These are phyloP conservation scores for Fragum whitleyi DNA, from an alignment of 2,888 invertebrate genomes.

Conservation along the genomic window DNA sequence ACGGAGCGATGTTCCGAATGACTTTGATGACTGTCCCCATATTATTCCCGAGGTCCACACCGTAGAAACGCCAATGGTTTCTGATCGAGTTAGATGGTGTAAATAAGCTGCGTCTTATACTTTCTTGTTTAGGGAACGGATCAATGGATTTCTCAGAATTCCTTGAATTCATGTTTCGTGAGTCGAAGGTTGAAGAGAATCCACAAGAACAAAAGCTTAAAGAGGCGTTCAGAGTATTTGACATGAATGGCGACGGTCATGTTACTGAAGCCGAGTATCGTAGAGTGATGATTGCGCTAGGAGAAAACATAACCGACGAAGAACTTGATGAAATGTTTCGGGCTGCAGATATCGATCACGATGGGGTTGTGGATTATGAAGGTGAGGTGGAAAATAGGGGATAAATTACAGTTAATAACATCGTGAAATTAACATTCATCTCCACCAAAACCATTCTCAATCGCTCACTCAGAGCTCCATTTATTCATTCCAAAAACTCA, in stretches of 20 bases:
- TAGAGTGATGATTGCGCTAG: background rate
- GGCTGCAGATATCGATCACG: background rate
- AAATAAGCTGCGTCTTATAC: too few species aligned
- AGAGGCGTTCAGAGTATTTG: background rate
- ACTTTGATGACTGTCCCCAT: too few species aligned
- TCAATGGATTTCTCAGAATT: background rate
- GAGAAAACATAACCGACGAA: background rate
- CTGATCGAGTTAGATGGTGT: too few species aligned
- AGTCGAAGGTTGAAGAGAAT: background rate
- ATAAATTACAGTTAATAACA: too few species aligned
- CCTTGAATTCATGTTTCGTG: background rate
- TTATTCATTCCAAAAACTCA: too few species aligned
- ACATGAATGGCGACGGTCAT: background rate
- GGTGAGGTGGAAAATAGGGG: too few species aligned
- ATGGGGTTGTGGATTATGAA: background rate
- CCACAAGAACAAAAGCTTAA: background rate
- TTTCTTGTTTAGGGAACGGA: constrained; percentile 6
- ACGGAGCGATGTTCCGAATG: too few species aligned
- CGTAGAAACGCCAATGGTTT: too few species aligned
- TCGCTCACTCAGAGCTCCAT: too few species aligned
- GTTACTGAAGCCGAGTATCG: background rate
- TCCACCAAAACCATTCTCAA: too few species aligned
- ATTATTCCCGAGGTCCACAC: too few species aligned
- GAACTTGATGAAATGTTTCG: background rate
- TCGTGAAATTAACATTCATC: too few species aligned